Evolutionary conservation across 1,140 invertebrate genomes (phyloP), one percentile per base, ranked within the genome.

Genomic region (Oreohelix idahoensis): DNA sequence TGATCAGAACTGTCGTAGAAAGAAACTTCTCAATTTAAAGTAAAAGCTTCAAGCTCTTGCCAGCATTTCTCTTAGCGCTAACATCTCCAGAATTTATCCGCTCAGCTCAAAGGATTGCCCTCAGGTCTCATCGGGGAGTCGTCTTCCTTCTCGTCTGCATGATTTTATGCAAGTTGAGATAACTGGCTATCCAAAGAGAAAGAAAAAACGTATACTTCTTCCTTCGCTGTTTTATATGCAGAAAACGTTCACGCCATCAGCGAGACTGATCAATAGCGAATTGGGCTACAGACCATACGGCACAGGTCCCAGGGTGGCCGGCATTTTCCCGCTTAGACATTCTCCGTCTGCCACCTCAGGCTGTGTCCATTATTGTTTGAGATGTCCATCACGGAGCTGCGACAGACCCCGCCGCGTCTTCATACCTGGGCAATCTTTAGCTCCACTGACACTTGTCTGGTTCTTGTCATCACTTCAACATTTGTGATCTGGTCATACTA

Each of bases 291-390:
- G 63, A 66, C 63, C 63, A 66, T 66, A 66, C 63, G 63, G 63
- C 17, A 29, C 2, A 8, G 29, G 63, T 66, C 63, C 63, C 63
- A 66, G 8, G 29, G 63, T 66, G 29, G 63, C 63, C 63, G 29
- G n/a, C 63, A 35, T 66, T 66, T 66, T 32, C 63, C 29, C n/a
- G 63, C 29, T 66, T 66, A 66, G 63, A 66, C 63, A 10, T 66
- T 66, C 63, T 32, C n/a, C n/a, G 20, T 32, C n/a, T 32, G n/a
- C n/a, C 63, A n/a, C 29, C 29, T 66, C n/a, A 32, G 63, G n/a
- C 63, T 66, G 63, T 66, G 29, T 66, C 63, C 63, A 66, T 66
- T 66, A 66, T 66, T 66, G 63, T 66, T 66, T 29, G 63, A 35
- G 29, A 66, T 32, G 63, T 66, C 63, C 63, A 66, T 66, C 63